A percentile compares a stretch with the other conserved stretches of the same genome.
Conservation (phyloP, 2,113 vertebrate genomes). For the Odontophorus gujanensis region DNA sequence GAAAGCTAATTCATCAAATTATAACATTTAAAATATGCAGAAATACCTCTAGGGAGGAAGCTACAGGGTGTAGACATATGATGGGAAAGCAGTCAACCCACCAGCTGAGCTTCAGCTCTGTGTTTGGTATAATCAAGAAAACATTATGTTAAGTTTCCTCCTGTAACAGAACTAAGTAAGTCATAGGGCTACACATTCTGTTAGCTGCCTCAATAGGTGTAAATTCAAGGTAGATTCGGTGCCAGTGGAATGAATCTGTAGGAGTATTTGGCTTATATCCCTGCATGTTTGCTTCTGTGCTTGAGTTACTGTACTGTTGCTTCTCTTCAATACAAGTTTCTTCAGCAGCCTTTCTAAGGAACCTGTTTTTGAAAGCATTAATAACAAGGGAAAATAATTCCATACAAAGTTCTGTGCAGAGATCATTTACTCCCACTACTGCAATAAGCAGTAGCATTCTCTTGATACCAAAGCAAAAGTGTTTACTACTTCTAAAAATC, state of each 20-base stretch:
- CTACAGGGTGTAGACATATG: neutral
- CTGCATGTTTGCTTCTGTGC: neutral
- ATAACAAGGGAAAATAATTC: neutral
- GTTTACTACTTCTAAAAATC: slow-evolving; percentile 22
- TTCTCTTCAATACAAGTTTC: neutral
- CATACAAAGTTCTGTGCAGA: neutral
- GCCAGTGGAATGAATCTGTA: neutral
- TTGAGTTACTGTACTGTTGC: fast-evolving
- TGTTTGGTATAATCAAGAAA: neutral
- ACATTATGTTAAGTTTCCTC: neutral
- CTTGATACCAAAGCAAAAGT: neutral
- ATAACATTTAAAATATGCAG: neutral
- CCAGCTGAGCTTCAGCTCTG: neutral
- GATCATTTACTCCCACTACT: slow-evolving; percentile 35
- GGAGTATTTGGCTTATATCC: neutral
- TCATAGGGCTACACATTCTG: neutral
- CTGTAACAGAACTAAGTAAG: neutral
- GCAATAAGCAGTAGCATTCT: neutral
- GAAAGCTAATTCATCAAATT: neutral
- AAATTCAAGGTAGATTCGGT: neutral
- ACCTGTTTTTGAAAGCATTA: slow-evolving; percentile 3
- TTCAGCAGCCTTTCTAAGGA: neutral
- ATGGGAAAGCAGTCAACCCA: neutral
- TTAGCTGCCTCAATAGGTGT: neutral
- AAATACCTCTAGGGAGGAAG: neutral